phyloP scores from a whole-genome alignment of 1,140 invertebrate genomes.

The Diorhabda sublineata region DNA sequence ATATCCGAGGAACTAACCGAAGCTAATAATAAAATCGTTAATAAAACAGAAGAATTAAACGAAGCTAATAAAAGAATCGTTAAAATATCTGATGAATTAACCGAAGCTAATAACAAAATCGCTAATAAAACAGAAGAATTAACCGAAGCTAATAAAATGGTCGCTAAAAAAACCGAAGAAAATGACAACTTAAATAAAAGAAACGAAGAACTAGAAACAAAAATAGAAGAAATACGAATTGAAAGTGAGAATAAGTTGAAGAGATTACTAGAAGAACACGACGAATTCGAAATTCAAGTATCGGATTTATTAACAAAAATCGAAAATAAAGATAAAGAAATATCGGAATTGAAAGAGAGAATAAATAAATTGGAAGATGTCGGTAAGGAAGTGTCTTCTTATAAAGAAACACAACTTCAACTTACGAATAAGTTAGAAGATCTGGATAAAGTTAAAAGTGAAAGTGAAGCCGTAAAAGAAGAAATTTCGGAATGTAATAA shows the following conservation, averaged over 20 bases:
- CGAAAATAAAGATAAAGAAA: slow-evolving; percentile 19
- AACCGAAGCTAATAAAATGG: neutral
- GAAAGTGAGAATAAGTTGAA: slow-evolving; percentile 9
- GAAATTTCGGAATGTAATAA: slow-evolving; percentile 9
- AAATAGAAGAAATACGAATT: neutral
- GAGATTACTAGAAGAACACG: slow-evolving; percentile 9
- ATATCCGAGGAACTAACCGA: neutral
- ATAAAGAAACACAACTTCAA: too few relatives aligned
- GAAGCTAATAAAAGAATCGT: neutral
- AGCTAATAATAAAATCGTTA: neutral
- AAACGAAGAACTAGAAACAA: neutral
- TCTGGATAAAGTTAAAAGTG: neutral
- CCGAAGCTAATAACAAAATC: slow-evolving; percentile 1
- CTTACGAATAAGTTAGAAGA: neutral
- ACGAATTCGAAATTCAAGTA: slow-evolving; percentile 12
- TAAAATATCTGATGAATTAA: neutral
- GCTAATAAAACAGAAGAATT: slow-evolving; percentile 3
- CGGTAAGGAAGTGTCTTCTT: too few relatives aligned
- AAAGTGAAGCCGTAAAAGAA: slow-evolving; percentile 1
- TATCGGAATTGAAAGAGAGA: neutral
- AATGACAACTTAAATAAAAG: neutral
- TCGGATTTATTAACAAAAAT: slow-evolving; percentile 20
- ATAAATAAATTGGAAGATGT: too few relatives aligned
- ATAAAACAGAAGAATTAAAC: neutral
- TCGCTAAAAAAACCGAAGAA: neutral